These are phyloP conservation scores for Drosophila tanythrix DNA, from an alignment of 2,888 invertebrate genomes.

Conservation along the genomic window DNA sequence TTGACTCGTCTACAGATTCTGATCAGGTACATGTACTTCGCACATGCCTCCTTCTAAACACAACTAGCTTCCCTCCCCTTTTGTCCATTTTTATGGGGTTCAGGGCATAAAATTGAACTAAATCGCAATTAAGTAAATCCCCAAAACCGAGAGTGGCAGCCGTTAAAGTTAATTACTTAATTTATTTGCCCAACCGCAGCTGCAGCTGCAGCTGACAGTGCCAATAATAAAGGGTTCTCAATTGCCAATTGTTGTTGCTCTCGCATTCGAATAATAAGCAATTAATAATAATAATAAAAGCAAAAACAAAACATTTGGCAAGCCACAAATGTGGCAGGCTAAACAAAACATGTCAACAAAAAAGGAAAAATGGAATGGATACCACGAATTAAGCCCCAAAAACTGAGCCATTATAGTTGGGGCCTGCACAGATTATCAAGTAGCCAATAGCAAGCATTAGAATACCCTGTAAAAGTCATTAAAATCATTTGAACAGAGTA, in stretches of 20 bases:
- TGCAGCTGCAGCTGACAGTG: conserved; percentile 51
- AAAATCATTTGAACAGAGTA: background rate
- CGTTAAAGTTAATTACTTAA: conserved; percentile 70
- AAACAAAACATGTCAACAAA: conserved; percentile 38
- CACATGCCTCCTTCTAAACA: background rate
- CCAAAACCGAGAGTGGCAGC: conserved; percentile 35
- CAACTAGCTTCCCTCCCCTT: no score
- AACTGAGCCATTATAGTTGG: background rate
- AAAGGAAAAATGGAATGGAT: background rate
- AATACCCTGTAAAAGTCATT: background rate
- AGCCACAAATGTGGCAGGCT: conserved; percentile 41
- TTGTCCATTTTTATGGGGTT: background rate
- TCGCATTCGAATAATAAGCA: conserved; percentile 62
- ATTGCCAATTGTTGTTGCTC: conserved; percentile 21
- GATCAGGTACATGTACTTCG: background rate
- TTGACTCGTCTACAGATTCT: background rate
- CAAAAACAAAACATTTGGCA: conserved; percentile 45
- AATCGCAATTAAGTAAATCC: conserved; percentile 32
- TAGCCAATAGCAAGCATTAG: background rate
- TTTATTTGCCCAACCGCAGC: conserved; percentile 59
- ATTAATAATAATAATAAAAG: conserved; percentile 61
- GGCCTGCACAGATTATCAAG: background rate
- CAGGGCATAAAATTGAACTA: conserved; percentile 25
- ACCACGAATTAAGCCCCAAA: conserved; percentile 18
- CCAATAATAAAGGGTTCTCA: conserved; percentile 33